A percentile compares a stretch with the other conserved stretches of the same genome.
Evolutionary conservation across 2,888 invertebrate genomes (phyloP).

Genomic region (Limulus polyphemus): DNA sequence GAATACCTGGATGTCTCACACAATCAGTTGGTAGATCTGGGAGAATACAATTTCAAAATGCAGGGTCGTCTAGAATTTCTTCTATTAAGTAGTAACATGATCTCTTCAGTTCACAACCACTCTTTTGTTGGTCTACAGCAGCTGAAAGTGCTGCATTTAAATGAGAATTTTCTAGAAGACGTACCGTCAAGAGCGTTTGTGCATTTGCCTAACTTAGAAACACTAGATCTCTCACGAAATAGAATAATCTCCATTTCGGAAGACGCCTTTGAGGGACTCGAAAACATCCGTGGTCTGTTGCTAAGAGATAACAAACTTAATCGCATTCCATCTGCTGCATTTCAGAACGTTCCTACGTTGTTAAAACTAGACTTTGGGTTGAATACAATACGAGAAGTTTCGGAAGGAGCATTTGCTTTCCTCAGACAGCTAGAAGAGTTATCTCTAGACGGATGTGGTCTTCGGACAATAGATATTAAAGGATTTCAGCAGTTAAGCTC

Average conservation of each 20-base stretch:
- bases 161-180: constrained; percentile 26
- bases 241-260: constrained; percentile 58
- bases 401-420: constrained; percentile 32
- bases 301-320: constrained; percentile 71
- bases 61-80: constrained; percentile 59
- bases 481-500: constrained; percentile 61
- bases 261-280: constrained; percentile 59
- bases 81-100: constrained; percentile 64
- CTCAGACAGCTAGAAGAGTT: constrained; percentile 54
- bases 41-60: constrained; percentile 65
- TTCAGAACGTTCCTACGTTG: constrained; percentile 62
- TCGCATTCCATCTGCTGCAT: constrained; percentile 57
- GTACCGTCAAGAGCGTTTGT: constrained; percentile 27
- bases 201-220: constrained; percentile 49
- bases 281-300: constrained; percentile 57
- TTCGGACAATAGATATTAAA: constrained; percentile 7
- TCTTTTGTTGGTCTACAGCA: constrained; percentile 63
- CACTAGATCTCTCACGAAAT: constrained; percentile 64
- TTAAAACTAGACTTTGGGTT: constrained; percentile 62
- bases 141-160: constrained; percentile 49
- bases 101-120: constrained; percentile 55
- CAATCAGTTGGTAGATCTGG: constrained; percentile 66
- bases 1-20: constrained; percentile 66
- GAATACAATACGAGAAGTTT: constrained; percentile 57
- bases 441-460: constrained; percentile 43